Conservation (phyloP, 2,797 vertebrate genomes). For the Trachurus trachurus region DNA sequence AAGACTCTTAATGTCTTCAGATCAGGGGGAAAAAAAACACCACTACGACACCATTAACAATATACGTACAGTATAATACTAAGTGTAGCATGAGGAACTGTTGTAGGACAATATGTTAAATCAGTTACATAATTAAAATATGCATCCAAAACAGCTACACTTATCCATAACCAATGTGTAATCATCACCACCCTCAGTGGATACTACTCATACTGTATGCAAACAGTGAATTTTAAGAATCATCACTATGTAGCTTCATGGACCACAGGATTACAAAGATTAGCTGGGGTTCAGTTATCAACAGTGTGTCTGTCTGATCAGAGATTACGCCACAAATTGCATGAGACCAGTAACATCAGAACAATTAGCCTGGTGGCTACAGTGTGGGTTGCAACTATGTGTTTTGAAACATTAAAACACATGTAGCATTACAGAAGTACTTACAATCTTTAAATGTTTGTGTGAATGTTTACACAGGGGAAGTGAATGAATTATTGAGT, state of each 20-base stretch:
- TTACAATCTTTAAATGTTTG: neutral
- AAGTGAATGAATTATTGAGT: slow-evolving; percentile 19
- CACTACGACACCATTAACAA: too few species aligned
- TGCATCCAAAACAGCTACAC: neutral
- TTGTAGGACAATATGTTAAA: neutral
- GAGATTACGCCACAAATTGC: neutral
- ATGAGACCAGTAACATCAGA: slow-evolving; percentile 8
- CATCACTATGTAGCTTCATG: neutral
- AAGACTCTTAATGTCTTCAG: too few species aligned
- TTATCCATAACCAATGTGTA: neutral
- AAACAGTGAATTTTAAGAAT: slow-evolving; percentile 1
- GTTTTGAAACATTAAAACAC: slow-evolving; percentile 9
- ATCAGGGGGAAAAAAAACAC: too few species aligned
- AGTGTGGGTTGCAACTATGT: neutral
- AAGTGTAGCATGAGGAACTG: neutral
- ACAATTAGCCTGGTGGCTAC: slow-evolving; percentile 11
- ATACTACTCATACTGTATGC: neutral
- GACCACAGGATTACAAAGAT: slow-evolving; percentile 8
- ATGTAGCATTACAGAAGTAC: slow-evolving; percentile 6
- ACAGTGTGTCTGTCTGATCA: neutral
- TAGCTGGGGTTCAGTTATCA: slow-evolving; percentile 1
- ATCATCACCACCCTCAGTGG: neutral
- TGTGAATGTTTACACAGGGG: slow-evolving; percentile 16
- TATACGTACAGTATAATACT: neutral
- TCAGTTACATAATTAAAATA: neutral